Conservation (phyloP, 1,140 invertebrate genomes). For the Trichoplusia ni region DNA sequence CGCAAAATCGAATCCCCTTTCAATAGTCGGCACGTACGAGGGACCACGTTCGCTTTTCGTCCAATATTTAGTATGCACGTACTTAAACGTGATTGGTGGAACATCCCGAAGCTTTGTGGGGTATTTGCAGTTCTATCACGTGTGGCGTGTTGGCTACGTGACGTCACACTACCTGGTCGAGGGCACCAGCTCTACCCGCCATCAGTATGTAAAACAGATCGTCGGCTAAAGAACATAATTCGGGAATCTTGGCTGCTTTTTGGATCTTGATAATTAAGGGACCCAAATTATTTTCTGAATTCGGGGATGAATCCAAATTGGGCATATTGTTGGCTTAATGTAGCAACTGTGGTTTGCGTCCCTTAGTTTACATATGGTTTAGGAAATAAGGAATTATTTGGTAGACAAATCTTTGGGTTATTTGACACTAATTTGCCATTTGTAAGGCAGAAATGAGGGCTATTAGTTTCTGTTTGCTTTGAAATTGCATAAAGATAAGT, state of each 20-base stretch:
- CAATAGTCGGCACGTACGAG: conserved; percentile 10
- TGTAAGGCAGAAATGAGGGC: too few relatives aligned
- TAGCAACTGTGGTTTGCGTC: not conserved
- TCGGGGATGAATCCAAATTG: not conserved
- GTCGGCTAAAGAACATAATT: conserved; percentile 10
- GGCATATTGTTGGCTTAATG: too few relatives aligned
- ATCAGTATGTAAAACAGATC: conserved; percentile 45
- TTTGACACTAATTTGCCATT: too few relatives aligned
- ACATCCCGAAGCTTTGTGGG: conserved; percentile 45
- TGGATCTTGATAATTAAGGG: not conserved
- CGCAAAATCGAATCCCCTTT: conserved; percentile 18
- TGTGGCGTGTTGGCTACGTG: conserved; percentile 50
- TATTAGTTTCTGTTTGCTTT: too few relatives aligned
- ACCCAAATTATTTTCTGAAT: not conserved
- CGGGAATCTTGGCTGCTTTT: not conserved
- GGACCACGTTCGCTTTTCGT: conserved; percentile 24
- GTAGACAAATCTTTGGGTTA: too few relatives aligned
- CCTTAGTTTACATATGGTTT: too few relatives aligned
- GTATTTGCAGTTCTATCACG: conserved; percentile 51
- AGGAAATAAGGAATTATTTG: too few relatives aligned
- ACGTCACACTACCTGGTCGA: conserved; percentile 42
- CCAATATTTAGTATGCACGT: conserved; percentile 36
- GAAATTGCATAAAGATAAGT: too few relatives aligned
- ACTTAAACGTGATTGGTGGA: conserved; percentile 46
- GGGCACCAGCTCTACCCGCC: not conserved